Conservation (phyloP, 2,797 vertebrate species). For the Sarcoramphus papa region DNA sequence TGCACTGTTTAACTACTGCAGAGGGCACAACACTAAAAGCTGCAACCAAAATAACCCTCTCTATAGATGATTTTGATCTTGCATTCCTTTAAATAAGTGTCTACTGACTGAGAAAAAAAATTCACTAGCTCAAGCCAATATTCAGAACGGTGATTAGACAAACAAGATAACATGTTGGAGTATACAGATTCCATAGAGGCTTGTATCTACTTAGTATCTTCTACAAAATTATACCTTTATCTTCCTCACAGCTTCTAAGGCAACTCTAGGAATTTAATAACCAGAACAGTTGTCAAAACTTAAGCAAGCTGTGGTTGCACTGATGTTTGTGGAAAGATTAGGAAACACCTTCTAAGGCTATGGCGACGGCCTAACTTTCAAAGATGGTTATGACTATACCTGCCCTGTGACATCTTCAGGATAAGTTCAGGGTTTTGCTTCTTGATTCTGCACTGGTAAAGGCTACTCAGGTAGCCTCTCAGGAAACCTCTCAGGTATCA, state of each 20-base stretch:
- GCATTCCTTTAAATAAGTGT: neutral
- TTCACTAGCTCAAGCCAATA: neutral
- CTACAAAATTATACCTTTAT: neutral
- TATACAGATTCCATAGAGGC: neutral
- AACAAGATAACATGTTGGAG: neutral
- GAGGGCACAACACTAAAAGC: neutral
- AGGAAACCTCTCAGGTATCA: neutral
- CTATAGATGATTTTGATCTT: neutral
- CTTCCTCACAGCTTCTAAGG: neutral
- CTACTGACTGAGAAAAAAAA: neutral
- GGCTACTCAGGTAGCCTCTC: neutral
- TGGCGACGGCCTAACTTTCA: neutral
- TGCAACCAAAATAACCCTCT: neutral
- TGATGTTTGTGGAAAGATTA: neutral
- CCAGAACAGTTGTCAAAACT: neutral
- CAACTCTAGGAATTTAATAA: neutral
- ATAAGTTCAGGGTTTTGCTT: neutral
- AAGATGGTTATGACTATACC: neutral
- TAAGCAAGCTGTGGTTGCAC: neutral
- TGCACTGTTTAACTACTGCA: neutral
- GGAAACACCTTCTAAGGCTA: neutral
- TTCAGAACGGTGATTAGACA: neutral
- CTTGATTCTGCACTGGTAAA: neutral
- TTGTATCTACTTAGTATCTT: neutral
- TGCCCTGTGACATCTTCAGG: neutral